Evolutionary conservation across 2,113 vertebrate genomes (phyloP).

Genomic region (Thomomys bottae): DNA sequence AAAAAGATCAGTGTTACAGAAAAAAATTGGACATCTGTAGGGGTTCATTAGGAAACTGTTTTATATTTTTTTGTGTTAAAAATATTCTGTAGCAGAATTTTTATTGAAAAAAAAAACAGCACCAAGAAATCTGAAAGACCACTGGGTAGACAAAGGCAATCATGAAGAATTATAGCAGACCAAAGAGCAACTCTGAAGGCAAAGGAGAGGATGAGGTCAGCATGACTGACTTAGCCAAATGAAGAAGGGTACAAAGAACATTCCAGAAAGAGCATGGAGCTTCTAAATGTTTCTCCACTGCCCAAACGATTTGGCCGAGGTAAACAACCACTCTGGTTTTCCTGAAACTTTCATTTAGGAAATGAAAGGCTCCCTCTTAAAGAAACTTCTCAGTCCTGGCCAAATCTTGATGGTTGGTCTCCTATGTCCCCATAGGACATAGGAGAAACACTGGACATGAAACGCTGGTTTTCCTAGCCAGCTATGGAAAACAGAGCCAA

Average conservation of each 20-base stretch:
- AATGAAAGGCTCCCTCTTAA: not conserved
- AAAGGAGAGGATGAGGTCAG: not conserved
- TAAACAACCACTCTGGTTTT: not conserved
- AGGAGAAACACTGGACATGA: too few relatives aligned
- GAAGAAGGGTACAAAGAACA: not conserved
- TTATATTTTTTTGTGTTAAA: not conserved
- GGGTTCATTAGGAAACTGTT: not conserved
- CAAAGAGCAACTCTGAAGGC: not conserved
- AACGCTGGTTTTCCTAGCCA: not conserved
- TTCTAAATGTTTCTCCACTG: not conserved
- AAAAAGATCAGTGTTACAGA: not conserved
- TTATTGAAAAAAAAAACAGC: not conserved
- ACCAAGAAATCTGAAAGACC: not conserved
- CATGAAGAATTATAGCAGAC: not conserved
- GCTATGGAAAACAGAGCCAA: not conserved
- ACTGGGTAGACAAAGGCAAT: too few relatives aligned
- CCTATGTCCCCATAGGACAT: fast-evolving
- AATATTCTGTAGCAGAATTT: not conserved
- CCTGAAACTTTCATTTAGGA: not conserved
- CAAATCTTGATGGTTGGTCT: too few relatives aligned
- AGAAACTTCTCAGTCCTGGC: not conserved
- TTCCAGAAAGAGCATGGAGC: not conserved
- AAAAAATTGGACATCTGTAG: not conserved
- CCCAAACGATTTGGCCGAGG: not conserved
- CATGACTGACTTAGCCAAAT: not conserved